A percentile compares a stretch with the other conserved stretches of the same genome.
Conservation (phyloP, 2,888 invertebrate genomes). For the Lamproptera curius region DNA sequence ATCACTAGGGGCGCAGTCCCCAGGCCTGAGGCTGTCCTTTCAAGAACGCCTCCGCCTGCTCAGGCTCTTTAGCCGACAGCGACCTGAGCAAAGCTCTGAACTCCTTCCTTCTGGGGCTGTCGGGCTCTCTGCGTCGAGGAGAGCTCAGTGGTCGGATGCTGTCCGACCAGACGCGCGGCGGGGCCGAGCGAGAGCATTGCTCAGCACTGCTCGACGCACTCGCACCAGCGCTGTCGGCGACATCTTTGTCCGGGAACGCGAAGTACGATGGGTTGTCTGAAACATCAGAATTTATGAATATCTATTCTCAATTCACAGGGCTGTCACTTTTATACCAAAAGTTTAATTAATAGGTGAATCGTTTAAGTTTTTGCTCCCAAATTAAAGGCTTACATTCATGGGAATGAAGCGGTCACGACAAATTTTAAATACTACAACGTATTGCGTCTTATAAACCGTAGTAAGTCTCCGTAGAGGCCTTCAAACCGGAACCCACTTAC, state of each 20-base stretch:
- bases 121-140: slow-evolving; percentile 57
- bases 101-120: slow-evolving; percentile 69
- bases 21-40: slow-evolving; percentile 84
- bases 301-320: too few species aligned
- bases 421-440: too few species aligned
- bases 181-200: slow-evolving; percentile 82
- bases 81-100: slow-evolving; percentile 80
- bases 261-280: slow-evolving; percentile 90
- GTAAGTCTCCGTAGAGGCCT: too few species aligned
- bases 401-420: too few species aligned
- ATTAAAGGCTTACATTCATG: too few species aligned
- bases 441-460: too few species aligned
- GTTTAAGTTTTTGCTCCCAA: too few species aligned
- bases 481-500: slow-evolving; percentile 18
- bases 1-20: slow-evolving; percentile 80
- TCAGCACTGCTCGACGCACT: slow-evolving; percentile 58
- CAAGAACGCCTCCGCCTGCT: slow-evolving; percentile 81
- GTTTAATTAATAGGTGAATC: too few species aligned
- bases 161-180: slow-evolving; percentile 79
- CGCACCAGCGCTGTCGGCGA: slow-evolving; percentile 48
- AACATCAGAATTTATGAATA: slow-evolving; percentile 38
- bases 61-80: slow-evolving; percentile 80
- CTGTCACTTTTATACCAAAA: too few species aligned
- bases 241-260: slow-evolving; percentile 78
- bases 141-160: slow-evolving; percentile 55